These are phyloP conservation scores for Pedetes capensis DNA, from an alignment of 2,113 vertebrate genomes.

Conservation along the genomic window DNA sequence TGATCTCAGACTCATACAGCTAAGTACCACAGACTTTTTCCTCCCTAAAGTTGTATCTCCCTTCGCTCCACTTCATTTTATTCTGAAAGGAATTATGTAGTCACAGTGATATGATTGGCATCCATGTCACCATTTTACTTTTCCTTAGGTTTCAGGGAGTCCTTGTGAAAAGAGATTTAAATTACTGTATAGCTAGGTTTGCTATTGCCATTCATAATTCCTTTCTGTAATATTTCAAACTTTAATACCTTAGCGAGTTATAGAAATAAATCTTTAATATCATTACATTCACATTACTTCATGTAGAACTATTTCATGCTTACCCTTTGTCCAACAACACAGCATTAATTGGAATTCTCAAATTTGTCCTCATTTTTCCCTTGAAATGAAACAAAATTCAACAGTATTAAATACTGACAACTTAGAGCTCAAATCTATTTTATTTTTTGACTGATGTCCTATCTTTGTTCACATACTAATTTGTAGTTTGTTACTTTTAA, in stretches of 20 bases:
- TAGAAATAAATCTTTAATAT: slow-evolving; percentile 26
- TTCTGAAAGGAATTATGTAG: slow-evolving; percentile 6
- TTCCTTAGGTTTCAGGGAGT: neutral
- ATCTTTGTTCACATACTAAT: neutral
- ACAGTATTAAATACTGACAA: neutral
- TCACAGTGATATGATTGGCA: neutral
- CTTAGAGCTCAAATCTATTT: neutral
- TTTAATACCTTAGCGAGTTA: slow-evolving; percentile 24
- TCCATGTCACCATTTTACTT: neutral
- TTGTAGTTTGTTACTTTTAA: neutral
- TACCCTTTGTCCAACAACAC: neutral
- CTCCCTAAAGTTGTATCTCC: neutral
- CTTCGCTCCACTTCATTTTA: neutral
- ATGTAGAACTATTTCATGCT: neutral
- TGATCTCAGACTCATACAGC: neutral
- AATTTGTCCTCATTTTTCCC: neutral
- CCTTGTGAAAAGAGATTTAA: slow-evolving; percentile 16
- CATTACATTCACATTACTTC: slow-evolving; percentile 25
- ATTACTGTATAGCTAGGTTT: neutral
- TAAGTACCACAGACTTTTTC: slow-evolving; percentile 1
- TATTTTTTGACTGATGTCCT: neutral
- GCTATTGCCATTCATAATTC: neutral
- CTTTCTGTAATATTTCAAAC: slow-evolving; percentile 46
- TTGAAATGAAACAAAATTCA: slow-evolving; percentile 32
- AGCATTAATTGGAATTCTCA: slow-evolving; percentile 37